Evolutionary conservation across 2,113 vertebrate species (phyloP), one percentile per base, ranked within the genome.

Genomic region (Platanista minor): DNA sequence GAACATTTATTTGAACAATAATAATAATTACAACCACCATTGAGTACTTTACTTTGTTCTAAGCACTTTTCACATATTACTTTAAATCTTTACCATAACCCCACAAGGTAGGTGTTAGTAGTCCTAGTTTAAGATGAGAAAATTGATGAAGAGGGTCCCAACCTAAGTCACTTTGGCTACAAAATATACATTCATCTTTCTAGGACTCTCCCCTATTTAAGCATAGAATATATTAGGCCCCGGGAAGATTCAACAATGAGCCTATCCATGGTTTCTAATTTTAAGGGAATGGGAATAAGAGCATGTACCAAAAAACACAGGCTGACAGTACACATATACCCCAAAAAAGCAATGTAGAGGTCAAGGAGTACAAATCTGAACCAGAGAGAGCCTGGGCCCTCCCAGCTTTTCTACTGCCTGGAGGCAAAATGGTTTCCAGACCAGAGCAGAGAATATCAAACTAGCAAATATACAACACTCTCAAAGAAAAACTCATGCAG

Each of bases 321-420:
- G 17, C 71, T 23, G 1, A 31, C 23, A 20, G 10, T 36, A 33
- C 1, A 8, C 62, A 12, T 0, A 0, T 1, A 74, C 33, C 15
- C 41, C 20, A 31, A 41, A 46, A 82, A 17, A 57, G 13, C 2
- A 59, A 18, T 2, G 5, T 18, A 52, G 62, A 39, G 39, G 54
- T 39, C 90, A 88, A 33, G 29, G 20, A 33, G 6, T 39, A 21
- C 21, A 80, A 85, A 6, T 39, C 8, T 74, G 29, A 43, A 62
- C 15, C 69, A 59, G 43, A 43, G 13, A 36, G 8, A 23, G 8
- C 4, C 66, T 49, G n/a, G 2, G 27, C 11, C 20, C 20, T 62
- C 75, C 59, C 64, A 52, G 2, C 8, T 11, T 90, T 62, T 33
- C 20, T n/a, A 25, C 23, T 18, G 17, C n/a, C 31, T 13, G 9